These are phyloP conservation scores for Dolichopus griseipennis DNA, from an alignment of 2,888 invertebrate genomes.

Conservation along the genomic window DNA sequence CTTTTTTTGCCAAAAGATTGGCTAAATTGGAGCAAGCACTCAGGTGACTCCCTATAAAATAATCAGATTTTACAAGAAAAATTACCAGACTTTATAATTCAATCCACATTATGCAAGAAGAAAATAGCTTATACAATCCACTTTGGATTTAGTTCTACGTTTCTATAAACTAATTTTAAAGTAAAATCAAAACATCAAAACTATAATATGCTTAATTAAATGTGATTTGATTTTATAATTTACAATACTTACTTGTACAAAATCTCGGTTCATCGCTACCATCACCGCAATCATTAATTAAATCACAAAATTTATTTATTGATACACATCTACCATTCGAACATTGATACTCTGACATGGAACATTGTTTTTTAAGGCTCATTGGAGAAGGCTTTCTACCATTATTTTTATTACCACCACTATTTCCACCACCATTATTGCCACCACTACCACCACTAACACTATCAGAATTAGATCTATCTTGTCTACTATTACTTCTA, in stretches of 20 bases:
- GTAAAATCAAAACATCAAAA: too few relatives aligned
- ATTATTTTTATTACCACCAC: constrained; percentile 25
- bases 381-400: constrained; percentile 24
- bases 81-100: too few relatives aligned
- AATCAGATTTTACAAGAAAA: too few relatives aligned
- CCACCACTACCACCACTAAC: constrained; percentile 20
- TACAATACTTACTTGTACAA: constrained; percentile 64
- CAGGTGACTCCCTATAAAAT: too few relatives aligned
- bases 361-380: constrained; percentile 31
- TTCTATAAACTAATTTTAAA: too few relatives aligned
- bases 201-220: too few relatives aligned
- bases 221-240: too few relatives aligned
- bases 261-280: constrained; percentile 70
- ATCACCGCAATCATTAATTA: constrained; percentile 71
- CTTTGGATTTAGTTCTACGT: too few relatives aligned
- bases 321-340: constrained; percentile 44
- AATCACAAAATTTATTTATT: constrained; percentile 69
- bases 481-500: not conserved
- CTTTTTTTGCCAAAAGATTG: too few relatives aligned
- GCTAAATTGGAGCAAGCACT: too few relatives aligned
- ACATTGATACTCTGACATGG: constrained; percentile 41
- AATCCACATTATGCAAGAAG: too few relatives aligned
- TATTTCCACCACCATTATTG: constrained; percentile 24
- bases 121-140: too few relatives aligned
- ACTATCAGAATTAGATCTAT: constrained; percentile 12